phyloP scores from a whole-genome alignment of 2,797 vertebrate genomes.

The Dicrostonyx torquatus region DNA sequence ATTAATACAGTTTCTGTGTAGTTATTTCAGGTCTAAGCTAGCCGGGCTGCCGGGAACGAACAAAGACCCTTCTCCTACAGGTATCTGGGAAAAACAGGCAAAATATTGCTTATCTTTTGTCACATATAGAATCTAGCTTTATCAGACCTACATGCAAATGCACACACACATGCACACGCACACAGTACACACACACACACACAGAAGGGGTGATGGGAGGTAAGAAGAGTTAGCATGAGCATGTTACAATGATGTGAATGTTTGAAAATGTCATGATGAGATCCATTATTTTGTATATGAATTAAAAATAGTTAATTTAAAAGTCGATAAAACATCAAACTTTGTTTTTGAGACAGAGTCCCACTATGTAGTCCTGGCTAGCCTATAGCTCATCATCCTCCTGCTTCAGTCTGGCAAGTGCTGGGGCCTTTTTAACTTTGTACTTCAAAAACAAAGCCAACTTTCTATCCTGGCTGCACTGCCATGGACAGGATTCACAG shows the following conservation, averaged over 20 bases:
- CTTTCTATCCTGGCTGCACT: neutral
- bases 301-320: neutral
- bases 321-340: neutral
- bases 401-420: neutral
- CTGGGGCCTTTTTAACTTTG: neutral
- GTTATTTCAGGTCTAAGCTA: no score
- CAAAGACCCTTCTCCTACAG: no score
- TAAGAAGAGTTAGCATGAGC: neutral
- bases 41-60: no score
- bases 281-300: neutral
- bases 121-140: neutral
- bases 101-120: neutral
- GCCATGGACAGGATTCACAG: neutral
- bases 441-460: slow-evolving; percentile 25
- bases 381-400: neutral
- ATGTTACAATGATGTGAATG: neutral
- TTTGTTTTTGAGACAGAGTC: neutral
- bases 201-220: neutral
- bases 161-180: neutral
- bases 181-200: neutral
- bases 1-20: no score
- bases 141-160: neutral
- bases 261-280: neutral
- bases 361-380: neutral
- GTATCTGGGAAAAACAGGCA: no score